Percentiles rank a stretch among this genome's conserved stretches.
phyloP scores from a whole-genome alignment of 2,888 invertebrate genomes.

The Hermodice carunculata region DNA sequence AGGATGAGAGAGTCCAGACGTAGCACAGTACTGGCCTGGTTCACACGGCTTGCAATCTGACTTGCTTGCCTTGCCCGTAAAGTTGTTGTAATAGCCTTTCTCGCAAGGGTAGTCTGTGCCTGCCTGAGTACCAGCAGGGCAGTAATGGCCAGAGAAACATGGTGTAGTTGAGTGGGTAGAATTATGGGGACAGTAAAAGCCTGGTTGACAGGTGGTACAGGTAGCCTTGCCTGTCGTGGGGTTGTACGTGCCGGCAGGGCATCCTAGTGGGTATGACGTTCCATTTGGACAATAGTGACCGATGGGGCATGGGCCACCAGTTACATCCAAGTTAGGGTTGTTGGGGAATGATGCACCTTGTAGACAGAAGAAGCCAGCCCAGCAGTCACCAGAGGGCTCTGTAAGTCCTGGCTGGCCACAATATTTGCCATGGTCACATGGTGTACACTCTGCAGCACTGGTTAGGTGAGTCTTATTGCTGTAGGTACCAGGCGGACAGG shows the following conservation, averaged over 20 bases:
- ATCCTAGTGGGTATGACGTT: constrained; percentile 60
- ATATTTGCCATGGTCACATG: constrained; percentile 55
- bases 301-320: constrained; percentile 60
- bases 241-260: constrained; percentile 63
- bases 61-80: constrained; percentile 41
- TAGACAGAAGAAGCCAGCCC: constrained; percentile 63
- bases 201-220: constrained; percentile 45
- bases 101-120: constrained; percentile 57
- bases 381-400: constrained; percentile 58
- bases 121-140: constrained; percentile 50
- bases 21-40: constrained; percentile 59
- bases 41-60: constrained; percentile 61
- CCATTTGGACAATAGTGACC: constrained; percentile 65
- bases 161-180: constrained; percentile 38
- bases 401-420: constrained; percentile 53
- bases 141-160: constrained; percentile 61
- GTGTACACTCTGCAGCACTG: constrained; percentile 52
- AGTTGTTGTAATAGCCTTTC: constrained; percentile 55
- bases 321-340: constrained; percentile 47
- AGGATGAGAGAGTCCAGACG: constrained; percentile 46
- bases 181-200: constrained; percentile 59
- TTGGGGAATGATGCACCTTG: constrained; percentile 51
- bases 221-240: constrained; percentile 25
- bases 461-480: constrained; percentile 59
- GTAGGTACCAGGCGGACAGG: constrained; percentile 59